Percentiles rank a stretch among this genome's conserved stretches.
These are phyloP conservation scores for Lucilia sericata DNA, from an alignment of 1,140 invertebrate species.

Conservation along the genomic window DNA sequence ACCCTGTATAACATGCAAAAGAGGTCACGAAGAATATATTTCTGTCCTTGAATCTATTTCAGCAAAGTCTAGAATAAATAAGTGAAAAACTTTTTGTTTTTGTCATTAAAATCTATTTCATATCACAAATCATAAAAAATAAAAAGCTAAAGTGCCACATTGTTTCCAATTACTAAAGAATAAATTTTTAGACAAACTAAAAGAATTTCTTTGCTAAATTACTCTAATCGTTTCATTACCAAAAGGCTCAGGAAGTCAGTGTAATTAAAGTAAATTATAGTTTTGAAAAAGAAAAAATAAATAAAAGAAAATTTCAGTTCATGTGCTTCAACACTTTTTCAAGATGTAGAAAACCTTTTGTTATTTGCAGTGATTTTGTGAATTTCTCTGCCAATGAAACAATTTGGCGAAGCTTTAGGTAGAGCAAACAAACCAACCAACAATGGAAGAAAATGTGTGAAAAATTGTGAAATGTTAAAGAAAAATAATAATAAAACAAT, in stretches of 20 bases:
- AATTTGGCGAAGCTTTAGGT: not conserved
- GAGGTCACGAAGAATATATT: too few species aligned
- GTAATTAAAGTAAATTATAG: conserved; percentile 17
- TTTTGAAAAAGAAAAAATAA: not conserved
- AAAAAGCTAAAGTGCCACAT: not conserved
- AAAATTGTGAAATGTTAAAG: conserved; percentile 16
- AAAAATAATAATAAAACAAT: not conserved
- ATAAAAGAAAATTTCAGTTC: not conserved
- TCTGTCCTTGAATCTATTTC: too few species aligned
- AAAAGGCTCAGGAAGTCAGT: not conserved
- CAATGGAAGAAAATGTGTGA: conserved; percentile 18
- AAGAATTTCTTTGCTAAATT: not conserved
- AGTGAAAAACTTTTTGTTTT: too few species aligned
- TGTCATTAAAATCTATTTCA: too few species aligned
- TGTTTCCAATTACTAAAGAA: not conserved
- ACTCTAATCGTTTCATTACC: not conserved
- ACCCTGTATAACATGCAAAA: too few species aligned
- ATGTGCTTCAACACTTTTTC: conserved; percentile 1
- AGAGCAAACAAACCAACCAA: not conserved
- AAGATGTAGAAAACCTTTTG: too few species aligned
- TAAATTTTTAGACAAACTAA: not conserved
- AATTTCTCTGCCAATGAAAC: not conserved
- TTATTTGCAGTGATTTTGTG: not conserved
- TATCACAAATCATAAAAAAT: too few species aligned
- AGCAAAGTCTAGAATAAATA: too few species aligned